Base-by-base conservation (phyloP, 2,888 invertebrate genomes). In the Dione vanillae region DNA sequence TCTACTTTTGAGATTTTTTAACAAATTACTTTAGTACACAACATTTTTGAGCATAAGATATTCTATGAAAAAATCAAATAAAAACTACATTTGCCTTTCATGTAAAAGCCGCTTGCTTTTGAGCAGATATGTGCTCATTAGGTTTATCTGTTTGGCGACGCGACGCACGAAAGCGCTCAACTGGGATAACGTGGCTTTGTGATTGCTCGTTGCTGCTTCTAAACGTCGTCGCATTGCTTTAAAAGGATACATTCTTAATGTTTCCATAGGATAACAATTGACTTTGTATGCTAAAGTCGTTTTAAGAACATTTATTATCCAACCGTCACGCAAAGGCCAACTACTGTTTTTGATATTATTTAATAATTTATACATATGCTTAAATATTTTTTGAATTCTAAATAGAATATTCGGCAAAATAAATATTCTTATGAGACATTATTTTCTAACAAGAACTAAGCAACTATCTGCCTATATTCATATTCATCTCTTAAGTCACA, bases 111-210 rank as follows among this genome's bases (percentile, higher is more conserved):
- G 47, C 64, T n/a, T 51, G 65, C 69, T 70, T 72, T 64, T 59
- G 68, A 65, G 45, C 67, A 61, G 78, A 77, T 78, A 80, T 82
- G 80, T 75, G 78, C 70, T 78, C 85, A 84, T 85, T 85, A 83
- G 75, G 82, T 86, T 86, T 87, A 88, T 90, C 87, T 85, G 80
- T 80, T 80, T 79, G 79, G 77, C 71, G 71, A 76, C 77, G 77
- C 76, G 78, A 73, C 70, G 81, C 87, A 86, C 87, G 87, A 82
- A 83, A 76, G 82, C 84, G 86, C 87, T 89, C 86, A 88, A 84
- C 82, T 82, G 85, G 87, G 86, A 88, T 89, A 88, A 88, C 81
- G 70, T 73, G 85, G 85, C 86, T 89, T 90, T 90, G 87, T 88
- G 85, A 77, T 78, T 71, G 74, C 71, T 72, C 73, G 70, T 69